A percentile compares a stretch with the other conserved stretches of the same genome.
phyloP scores from a whole-genome alignment of 2,888 invertebrate genomes.

The Heliconius aoede region DNA sequence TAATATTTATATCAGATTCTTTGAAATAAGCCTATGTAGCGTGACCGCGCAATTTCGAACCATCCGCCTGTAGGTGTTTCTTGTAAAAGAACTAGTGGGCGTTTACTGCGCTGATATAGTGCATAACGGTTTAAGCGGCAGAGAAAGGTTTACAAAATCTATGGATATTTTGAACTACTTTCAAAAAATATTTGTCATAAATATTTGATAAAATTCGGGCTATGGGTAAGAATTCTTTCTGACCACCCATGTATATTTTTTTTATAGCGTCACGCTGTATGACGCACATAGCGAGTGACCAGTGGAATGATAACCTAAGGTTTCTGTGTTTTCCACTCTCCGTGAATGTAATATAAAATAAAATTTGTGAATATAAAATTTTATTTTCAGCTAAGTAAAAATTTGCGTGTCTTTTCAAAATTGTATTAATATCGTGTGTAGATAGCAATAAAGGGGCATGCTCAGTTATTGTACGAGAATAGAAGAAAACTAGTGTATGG shows the following conservation, averaged over 20 bases:
- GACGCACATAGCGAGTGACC: no score
- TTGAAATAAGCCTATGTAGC: conserved; percentile 46
- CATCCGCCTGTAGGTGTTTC: conserved; percentile 58
- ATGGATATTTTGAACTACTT: conserved; percentile 5
- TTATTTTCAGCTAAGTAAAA: not conserved
- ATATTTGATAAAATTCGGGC: no score
- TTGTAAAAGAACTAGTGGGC: conserved; percentile 62
- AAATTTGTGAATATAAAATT: not conserved
- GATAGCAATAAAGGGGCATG: conserved; percentile 56
- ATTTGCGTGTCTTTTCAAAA: not conserved
- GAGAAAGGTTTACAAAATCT: conserved; percentile 49
- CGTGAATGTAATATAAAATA: no score
- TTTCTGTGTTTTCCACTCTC: no score
- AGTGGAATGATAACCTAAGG: no score
- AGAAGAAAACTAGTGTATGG: conserved; percentile 61
- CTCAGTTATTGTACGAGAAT: conserved; percentile 59
- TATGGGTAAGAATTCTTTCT: no score
- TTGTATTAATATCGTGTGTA: conserved; percentile 47
- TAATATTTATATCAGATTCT: conserved; percentile 36
- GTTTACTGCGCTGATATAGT: conserved; percentile 53
- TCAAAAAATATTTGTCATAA: not conserved
- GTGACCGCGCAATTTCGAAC: conserved; percentile 52
- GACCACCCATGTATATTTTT: no score
- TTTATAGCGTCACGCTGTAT: no score
- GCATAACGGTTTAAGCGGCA: conserved; percentile 48